Percentiles rank a stretch among this genome's conserved stretches.
These are phyloP conservation scores for Perca schrenkii DNA, from an alignment of 2,113 vertebrate genomes.

Conservation along the genomic window DNA sequence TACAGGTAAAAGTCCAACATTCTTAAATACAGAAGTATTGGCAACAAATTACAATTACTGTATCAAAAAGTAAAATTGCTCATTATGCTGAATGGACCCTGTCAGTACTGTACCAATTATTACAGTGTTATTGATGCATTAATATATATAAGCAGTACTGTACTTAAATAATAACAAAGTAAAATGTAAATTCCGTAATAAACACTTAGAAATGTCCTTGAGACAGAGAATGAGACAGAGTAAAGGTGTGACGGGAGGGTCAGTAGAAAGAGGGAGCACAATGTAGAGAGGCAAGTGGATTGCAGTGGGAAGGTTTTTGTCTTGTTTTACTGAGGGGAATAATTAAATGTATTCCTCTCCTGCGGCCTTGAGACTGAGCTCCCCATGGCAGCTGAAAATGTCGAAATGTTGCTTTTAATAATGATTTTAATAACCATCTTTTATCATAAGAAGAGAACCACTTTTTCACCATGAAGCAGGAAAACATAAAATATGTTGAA, in stretches of 20 bases:
- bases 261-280: conserved; percentile 63
- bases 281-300: conserved; percentile 66
- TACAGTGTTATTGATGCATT: neutral
- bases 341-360: conserved; percentile 66
- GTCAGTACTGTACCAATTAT: neutral
- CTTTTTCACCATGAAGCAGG: neutral
- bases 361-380: conserved; percentile 27
- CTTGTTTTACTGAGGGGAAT: conserved; percentile 48
- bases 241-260: conserved; percentile 68
- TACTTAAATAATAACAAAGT: neutral
- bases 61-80: neutral
- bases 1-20: neutral
- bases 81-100: neutral
- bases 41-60: neutral
- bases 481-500: neutral
- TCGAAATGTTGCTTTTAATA: conserved; percentile 17
- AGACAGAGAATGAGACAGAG: conserved; percentile 73
- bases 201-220: neutral
- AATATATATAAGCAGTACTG: neutral
- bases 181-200: neutral
- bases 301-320: conserved; percentile 66
- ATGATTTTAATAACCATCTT: neutral
- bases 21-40: neutral
- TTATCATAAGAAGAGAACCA: neutral
- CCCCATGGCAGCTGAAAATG: conserved; percentile 24